These are phyloP conservation scores for Boulengeromyrus knoepffleri DNA, from an alignment of 2,113 vertebrate species.

Conservation along the genomic window DNA sequence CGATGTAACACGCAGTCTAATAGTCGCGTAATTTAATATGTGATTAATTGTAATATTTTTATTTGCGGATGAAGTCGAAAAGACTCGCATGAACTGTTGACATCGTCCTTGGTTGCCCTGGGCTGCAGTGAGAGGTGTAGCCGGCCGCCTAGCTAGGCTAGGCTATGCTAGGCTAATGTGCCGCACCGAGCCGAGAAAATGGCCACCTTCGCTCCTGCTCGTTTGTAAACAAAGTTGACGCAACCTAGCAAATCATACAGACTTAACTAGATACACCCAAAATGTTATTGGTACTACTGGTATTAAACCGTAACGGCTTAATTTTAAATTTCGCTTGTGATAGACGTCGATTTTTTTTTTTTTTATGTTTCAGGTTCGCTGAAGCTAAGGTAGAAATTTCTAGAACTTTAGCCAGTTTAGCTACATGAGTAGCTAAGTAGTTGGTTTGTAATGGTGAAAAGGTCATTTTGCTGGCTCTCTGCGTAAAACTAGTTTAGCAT, in stretches of 20 bases:
- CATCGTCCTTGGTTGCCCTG: not conserved
- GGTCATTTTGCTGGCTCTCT: not conserved
- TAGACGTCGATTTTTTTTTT: not conserved
- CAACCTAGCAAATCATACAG: not conserved
- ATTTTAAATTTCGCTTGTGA: not conserved
- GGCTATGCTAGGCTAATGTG: not conserved
- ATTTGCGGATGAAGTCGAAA: not conserved
- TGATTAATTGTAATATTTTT: not conserved
- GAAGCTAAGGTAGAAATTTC: not conserved
- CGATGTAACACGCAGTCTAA: not conserved
- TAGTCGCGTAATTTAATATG: not conserved
- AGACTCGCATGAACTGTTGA: not conserved
- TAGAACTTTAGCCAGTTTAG: not conserved
- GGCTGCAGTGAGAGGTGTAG: not conserved
- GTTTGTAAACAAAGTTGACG: slow-evolving; percentile 1
- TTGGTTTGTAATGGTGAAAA: not conserved
- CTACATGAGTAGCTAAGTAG: not conserved
- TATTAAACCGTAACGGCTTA: not conserved
- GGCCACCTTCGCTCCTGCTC: not conserved
- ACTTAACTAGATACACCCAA: not conserved
- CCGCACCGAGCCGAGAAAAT: not conserved
- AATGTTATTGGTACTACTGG: not conserved
- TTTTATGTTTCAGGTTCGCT: not conserved
- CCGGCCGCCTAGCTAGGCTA: not conserved
- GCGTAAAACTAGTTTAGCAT: not conserved